A percentile compares a stretch with the other conserved stretches of the same genome.
These are phyloP conservation scores for Chloroceryle amazona DNA, from an alignment of 2,797 vertebrate species.

Conservation along the genomic window DNA sequence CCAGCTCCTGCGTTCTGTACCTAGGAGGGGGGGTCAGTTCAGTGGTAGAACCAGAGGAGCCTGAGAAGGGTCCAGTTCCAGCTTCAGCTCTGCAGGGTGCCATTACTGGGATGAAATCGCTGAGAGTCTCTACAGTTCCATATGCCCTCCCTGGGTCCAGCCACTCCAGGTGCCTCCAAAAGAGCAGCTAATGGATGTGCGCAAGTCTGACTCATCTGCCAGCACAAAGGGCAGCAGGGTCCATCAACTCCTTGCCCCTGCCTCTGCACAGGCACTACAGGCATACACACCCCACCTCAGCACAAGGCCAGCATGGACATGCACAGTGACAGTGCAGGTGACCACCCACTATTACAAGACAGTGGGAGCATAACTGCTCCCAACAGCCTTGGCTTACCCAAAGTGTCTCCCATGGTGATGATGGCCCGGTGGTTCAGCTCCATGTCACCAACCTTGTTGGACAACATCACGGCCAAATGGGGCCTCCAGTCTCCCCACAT, in stretches of 20 bases:
- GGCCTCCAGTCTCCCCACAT: conserved; percentile 93
- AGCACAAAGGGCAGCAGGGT: background rate
- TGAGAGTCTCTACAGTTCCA: background rate
- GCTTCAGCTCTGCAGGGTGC: background rate
- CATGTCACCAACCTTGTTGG: conserved; percentile 86
- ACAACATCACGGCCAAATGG: conserved; percentile 91
- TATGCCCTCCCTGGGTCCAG: background rate
- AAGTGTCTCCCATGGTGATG: conserved; percentile 89
- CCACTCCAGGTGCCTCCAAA: background rate
- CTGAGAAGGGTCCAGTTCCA: background rate
- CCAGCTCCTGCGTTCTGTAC: accelerated
- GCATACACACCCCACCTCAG: accelerated
- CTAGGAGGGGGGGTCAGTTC: background rate
- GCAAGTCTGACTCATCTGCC: background rate
- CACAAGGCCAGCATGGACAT: accelerated
- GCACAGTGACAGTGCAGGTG: accelerated
- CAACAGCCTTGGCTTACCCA: conserved; percentile 81
- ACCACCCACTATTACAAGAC: background rate
- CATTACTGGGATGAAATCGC: background rate
- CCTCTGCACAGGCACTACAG: background rate
- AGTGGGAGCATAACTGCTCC: background rate
- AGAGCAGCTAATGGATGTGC: background rate
- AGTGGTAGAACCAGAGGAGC: background rate
- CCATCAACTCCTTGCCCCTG: background rate
- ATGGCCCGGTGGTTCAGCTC: conserved; percentile 83